Conservation (phyloP, 1,140 invertebrate genomes). For the Drosophila tristis region DNA sequence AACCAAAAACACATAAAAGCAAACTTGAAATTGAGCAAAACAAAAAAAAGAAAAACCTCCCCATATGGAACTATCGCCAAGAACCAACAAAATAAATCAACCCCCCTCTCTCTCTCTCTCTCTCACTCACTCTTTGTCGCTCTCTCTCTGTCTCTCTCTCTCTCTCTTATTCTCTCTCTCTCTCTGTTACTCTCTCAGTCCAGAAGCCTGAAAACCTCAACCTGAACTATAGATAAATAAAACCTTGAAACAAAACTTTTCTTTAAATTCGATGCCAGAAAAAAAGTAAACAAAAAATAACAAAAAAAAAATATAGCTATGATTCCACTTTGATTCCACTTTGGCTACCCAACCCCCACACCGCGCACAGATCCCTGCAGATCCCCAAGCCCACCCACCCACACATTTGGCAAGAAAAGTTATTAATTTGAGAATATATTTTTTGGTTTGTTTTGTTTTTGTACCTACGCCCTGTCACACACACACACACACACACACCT, state of each 20-base stretch:
- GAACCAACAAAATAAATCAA: conserved; percentile 34
- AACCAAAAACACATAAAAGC: conserved; percentile 41
- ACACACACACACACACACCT: conserved; percentile 9
- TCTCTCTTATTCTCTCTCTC: conserved; percentile 18
- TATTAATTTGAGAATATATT: conserved; percentile 25
- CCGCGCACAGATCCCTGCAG: conserved; percentile 30
- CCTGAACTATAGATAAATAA: conserved; percentile 28
- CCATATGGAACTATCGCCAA: conserved; percentile 45
- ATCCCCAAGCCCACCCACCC: no score
- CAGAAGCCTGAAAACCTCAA: conserved; percentile 24
- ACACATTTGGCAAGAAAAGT: conserved; percentile 3
- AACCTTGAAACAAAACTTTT: conserved; percentile 8
- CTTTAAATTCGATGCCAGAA: conserved; percentile 1
- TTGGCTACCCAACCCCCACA: conserved; percentile 27
- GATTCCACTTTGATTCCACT: conserved; percentile 18
- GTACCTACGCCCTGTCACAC: background rate
- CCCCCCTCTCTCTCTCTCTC: conserved; percentile 32
- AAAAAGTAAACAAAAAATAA: conserved; percentile 1
- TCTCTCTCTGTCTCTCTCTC: conserved; percentile 23
- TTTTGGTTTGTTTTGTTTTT: conserved; percentile 7
- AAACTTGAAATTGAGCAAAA: conserved; percentile 77
- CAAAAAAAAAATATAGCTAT: conserved; percentile 14
- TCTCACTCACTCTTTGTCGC: conserved; percentile 37
- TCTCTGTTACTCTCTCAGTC: conserved; percentile 31
- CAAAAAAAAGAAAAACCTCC: conserved; percentile 28